Conservation (phyloP, 2,113 vertebrate species). For the Macheiramphus alcinus region DNA sequence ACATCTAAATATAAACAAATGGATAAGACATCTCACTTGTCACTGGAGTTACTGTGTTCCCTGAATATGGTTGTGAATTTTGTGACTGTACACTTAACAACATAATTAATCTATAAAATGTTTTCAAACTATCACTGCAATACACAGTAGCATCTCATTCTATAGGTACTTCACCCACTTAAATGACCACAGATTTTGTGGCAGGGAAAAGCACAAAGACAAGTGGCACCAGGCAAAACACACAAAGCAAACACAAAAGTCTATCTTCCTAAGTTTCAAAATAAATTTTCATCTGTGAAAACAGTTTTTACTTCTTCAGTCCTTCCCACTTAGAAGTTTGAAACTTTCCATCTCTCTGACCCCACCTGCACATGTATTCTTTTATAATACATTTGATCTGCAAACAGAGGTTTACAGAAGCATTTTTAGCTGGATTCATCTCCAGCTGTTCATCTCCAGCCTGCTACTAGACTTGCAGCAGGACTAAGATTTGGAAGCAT, state of each 20-base stretch:
- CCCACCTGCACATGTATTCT: neutral
- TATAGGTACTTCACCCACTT: neutral
- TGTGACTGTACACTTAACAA: neutral
- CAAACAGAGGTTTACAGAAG: neutral
- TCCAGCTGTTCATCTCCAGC: neutral
- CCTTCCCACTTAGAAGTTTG: neutral
- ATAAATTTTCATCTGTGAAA: neutral
- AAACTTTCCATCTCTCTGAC: neutral
- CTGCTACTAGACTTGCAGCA: neutral
- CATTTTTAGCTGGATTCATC: neutral
- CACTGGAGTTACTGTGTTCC: neutral
- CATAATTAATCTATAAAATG: neutral
- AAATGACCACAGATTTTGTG: neutral
- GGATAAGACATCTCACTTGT: neutral
- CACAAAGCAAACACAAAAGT: neutral
- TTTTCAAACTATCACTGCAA: neutral
- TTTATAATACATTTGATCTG: neutral
- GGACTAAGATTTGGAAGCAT: neutral
- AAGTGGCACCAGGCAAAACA: neutral
- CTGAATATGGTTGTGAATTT: neutral
- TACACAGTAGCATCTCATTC: neutral
- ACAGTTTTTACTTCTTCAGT: neutral
- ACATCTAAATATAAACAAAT: neutral
- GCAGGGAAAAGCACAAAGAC: neutral
- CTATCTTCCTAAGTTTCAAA: neutral